These are phyloP conservation scores for Sesia bembeciformis DNA, from an alignment of 2,888 invertebrate genomes.

Conservation along the genomic window DNA sequence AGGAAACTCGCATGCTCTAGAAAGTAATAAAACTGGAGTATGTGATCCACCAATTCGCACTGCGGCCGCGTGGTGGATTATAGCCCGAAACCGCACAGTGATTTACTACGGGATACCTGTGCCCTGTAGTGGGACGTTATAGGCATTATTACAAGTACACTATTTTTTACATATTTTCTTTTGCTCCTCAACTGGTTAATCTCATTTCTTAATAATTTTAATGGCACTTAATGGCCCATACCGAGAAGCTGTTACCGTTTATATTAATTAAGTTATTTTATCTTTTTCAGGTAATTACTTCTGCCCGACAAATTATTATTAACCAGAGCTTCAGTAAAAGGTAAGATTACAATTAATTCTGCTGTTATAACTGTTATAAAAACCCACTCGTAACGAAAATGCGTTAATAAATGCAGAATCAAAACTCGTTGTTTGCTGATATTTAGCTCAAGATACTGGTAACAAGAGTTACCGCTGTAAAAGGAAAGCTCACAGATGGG, in stretches of 20 bases:
- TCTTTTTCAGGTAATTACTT: slow-evolving; percentile 53
- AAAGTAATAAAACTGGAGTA: too few relatives aligned
- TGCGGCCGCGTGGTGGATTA: too few relatives aligned
- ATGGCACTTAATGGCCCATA: not conserved
- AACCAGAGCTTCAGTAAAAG: slow-evolving; percentile 36
- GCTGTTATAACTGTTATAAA: not conserved
- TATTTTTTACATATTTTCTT: too few relatives aligned
- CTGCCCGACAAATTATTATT: slow-evolving; percentile 24
- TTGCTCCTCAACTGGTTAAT: not conserved
- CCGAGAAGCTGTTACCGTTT: slow-evolving; percentile 5
- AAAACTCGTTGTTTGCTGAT: slow-evolving; percentile 11
- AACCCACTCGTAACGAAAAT: not conserved
- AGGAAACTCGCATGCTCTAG: too few relatives aligned
- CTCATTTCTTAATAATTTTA: not conserved
- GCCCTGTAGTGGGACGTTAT: too few relatives aligned
- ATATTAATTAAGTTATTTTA: slow-evolving; percentile 11
- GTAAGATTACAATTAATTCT: slow-evolving; percentile 22
- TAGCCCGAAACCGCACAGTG: too few relatives aligned
- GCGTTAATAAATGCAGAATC: not conserved
- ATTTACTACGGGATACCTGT: too few relatives aligned
- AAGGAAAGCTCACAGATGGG: slow-evolving; percentile 34
- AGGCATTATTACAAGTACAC: too few relatives aligned
- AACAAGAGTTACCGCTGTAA: slow-evolving; percentile 46
- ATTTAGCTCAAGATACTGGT: slow-evolving; percentile 32
- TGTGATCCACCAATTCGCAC: too few relatives aligned